Evolutionary conservation across 2,888 invertebrate species (phyloP).

Genomic region (Orchesellides sinensis): DNA sequence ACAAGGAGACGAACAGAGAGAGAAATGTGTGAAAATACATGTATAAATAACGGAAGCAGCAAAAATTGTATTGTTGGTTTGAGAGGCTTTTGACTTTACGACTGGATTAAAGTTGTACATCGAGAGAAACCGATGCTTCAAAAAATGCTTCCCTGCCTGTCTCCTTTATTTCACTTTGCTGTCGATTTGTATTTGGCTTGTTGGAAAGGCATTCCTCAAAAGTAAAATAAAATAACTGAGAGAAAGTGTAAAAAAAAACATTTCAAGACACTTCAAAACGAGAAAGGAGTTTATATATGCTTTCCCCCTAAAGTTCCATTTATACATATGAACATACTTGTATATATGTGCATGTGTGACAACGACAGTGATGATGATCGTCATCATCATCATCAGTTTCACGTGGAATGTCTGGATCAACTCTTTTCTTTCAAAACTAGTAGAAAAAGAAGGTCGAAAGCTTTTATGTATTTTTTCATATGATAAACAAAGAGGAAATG

Average conservation of each 20-base stretch:
- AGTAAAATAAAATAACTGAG: conserved; percentile 8
- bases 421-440: conserved; percentile 5
- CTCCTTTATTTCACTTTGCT: conserved; percentile 45
- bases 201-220: conserved; percentile 24
- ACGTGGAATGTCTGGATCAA: conserved; percentile 29
- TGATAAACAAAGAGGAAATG: conserved; percentile 12
- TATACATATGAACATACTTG: conserved; percentile 27
- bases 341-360: conserved; percentile 19
- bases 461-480: neutral
- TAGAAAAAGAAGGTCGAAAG: conserved; percentile 8
- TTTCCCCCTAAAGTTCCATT: conserved; percentile 13
- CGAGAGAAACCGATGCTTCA: conserved; percentile 28
- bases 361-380: conserved; percentile 31
- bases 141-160: conserved; percentile 35
- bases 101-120: conserved; percentile 57
- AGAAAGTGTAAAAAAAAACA: neutral
- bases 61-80: conserved; percentile 47
- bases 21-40: conserved; percentile 30
- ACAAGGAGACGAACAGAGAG: neutral
- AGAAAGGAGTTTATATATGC: neutral
- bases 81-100: conserved; percentile 63
- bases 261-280: too few species aligned
- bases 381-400: conserved; percentile 39
- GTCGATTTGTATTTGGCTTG: conserved; percentile 41
- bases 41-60: conserved; percentile 26